Base-by-base conservation (phyloP, 2,888 invertebrate species). In the Polydrusus pterygomalis region DNA sequence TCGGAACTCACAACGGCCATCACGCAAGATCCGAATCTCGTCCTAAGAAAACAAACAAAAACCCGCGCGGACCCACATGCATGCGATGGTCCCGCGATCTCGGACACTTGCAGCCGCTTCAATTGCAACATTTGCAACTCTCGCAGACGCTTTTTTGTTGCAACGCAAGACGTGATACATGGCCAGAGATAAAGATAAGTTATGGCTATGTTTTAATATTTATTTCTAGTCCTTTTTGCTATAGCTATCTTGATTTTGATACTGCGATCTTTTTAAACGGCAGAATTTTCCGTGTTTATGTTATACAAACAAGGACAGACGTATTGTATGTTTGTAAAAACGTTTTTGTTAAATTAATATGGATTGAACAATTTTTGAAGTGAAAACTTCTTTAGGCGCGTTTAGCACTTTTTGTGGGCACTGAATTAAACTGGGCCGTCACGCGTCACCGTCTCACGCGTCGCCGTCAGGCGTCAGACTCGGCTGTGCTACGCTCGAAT, bases 141-240 rank as follows among this genome's bases (percentile, higher is more conserved):
- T 30, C 15, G 51, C 67, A 74, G 74, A 69, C 74, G 74, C 74
- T 68, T 74, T 74, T 73, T 73, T 74, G 15, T 51, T 63, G 25
- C 40, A 43, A 20, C 11, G 45, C 3, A 43, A 56, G 56, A 56
- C n/a, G 30, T 56, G 30, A 56, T 56, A 56, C 56, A 56, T n/a
- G 17, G n/a, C 11, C 20, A 1, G 56, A 30, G 30, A 56, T 56
- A 56, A 30, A 56, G 56, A 56, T 56, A 51, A 51, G 30, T 56
- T 30, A 56, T 56, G 25, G 25, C 1, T 20, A n/a, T 56, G 56
- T 30, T 56, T 30, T 56, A 30, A 30, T 30, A 56, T 56, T 56
- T 56, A 56, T 56, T 56, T 51, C 3, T 20, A 11, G 51, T 20
- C 20, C 18, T 3, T 51, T 51, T 51, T 51, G 34, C 34, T 47